These are phyloP conservation scores for Diuraphis noxia DNA, from an alignment of 1,140 invertebrate genomes.

Conservation along the genomic window DNA sequence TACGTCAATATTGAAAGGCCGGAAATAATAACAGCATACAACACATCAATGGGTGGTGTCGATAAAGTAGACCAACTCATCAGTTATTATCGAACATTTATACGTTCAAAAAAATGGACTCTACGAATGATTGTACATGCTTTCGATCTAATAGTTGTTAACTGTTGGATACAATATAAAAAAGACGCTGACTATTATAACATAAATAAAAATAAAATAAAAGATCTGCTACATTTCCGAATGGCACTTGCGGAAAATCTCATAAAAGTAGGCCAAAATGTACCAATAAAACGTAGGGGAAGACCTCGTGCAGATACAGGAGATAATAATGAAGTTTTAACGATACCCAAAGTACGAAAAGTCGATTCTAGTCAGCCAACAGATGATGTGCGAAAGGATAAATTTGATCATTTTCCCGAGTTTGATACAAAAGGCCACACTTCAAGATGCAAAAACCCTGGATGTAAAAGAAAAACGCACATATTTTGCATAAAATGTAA, in stretches of 20 bases:
- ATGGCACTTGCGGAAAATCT: not conserved
- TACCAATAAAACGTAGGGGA: not conserved
- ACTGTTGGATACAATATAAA: constrained; percentile 20
- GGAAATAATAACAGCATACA: constrained; percentile 10
- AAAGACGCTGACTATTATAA: not conserved
- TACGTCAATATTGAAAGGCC: not conserved
- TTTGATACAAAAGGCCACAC: not conserved
- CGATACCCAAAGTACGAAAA: not conserved
- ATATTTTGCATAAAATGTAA: not conserved
- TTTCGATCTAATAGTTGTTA: not conserved
- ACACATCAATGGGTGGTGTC: not conserved
- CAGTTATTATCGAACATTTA: constrained; percentile 20
- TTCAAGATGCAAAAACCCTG: constrained; percentile 1
- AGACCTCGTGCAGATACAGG: not conserved
- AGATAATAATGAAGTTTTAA: not conserved
- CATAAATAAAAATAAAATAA: not conserved
- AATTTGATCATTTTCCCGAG: not conserved
- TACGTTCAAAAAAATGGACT: constrained; percentile 13
- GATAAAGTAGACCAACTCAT: constrained; percentile 4
- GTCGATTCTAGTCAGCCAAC: constrained; percentile 12
- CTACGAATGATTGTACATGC: not conserved
- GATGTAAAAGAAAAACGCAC: not conserved
- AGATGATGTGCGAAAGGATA: not conserved
- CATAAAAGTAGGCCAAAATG: not conserved
- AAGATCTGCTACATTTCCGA: constrained; percentile 5